Conservation (phyloP, 2,888 invertebrate genomes). For the Drosophila nr. perissopoda region DNA sequence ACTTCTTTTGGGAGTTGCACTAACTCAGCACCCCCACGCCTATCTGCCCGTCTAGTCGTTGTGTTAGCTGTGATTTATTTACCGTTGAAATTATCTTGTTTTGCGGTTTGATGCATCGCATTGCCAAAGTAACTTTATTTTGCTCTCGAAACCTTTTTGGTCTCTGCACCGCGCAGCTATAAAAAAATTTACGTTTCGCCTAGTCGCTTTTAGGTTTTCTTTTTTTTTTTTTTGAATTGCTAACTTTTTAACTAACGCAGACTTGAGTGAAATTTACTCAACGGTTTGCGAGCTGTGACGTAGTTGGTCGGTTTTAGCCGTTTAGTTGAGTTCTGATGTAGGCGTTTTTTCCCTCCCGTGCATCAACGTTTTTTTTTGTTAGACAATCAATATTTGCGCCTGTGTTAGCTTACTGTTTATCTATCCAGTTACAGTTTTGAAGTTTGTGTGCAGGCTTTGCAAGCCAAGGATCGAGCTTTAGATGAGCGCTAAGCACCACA, state of each 20-base stretch:
- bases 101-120: slow-evolving; percentile 81
- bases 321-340: slow-evolving; percentile 28
- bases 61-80: slow-evolving; percentile 81
- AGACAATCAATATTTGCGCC: slow-evolving; percentile 76
- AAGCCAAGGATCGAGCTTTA: slow-evolving; percentile 24
- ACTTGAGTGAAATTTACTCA: slow-evolving; percentile 79
- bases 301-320: slow-evolving; percentile 15
- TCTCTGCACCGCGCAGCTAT: slow-evolving; percentile 60
- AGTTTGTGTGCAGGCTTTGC: slow-evolving; percentile 57
- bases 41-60: slow-evolving; percentile 11
- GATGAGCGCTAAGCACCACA: slow-evolving; percentile 64
- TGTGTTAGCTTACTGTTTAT: slow-evolving; percentile 67
- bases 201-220: slow-evolving; percentile 15
- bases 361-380: slow-evolving; percentile 62
- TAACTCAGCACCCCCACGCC: slow-evolving; percentile 20
- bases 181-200: slow-evolving; percentile 71
- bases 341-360: slow-evolving; percentile 47
- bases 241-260: slow-evolving; percentile 78
- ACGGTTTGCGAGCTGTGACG: slow-evolving; percentile 32
- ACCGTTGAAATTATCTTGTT: slow-evolving; percentile 83
- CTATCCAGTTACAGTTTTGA: slow-evolving; percentile 68
- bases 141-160: slow-evolving; percentile 79
- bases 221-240: slow-evolving; percentile 43
- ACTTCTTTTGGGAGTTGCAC: slow-evolving; percentile 63
- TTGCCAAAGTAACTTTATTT: slow-evolving; percentile 79